phyloP scores from a whole-genome alignment of 1,140 invertebrate genomes.

The Maconellicoccus hirsutus region DNA sequence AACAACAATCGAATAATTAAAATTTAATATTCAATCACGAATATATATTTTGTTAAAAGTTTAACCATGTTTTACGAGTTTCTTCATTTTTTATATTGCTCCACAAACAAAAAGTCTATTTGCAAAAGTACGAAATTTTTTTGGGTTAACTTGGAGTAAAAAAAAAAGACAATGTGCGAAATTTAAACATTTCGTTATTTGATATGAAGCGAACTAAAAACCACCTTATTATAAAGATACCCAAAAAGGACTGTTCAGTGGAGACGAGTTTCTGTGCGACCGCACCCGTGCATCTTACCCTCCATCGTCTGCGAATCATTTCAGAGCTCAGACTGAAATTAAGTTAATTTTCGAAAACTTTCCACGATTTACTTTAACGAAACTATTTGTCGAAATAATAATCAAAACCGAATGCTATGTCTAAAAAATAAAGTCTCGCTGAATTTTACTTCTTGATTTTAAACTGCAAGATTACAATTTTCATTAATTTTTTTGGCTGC shows the following conservation, averaged over 20 bases:
- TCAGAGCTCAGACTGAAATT: constrained; percentile 12
- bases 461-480: not conserved
- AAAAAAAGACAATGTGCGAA: too few species aligned
- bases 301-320: constrained; percentile 2
- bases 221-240: not conserved
- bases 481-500: not conserved
- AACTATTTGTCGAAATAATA: constrained; percentile 17
- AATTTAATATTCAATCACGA: too few species aligned
- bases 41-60: too few species aligned
- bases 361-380: not conserved
- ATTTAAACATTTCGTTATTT: not conserved
- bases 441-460: not conserved
- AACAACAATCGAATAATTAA: too few species aligned
- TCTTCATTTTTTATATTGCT: too few species aligned
- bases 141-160: too few species aligned
- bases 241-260: not conserved
- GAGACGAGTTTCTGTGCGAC: not conserved
- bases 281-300: not conserved
- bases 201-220: not conserved
- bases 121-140: too few species aligned
- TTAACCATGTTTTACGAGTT: too few species aligned
- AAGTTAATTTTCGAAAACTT: constrained; percentile 13
- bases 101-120: too few species aligned
- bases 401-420: constrained; percentile 4
- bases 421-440: constrained; percentile 1